Conservation (phyloP, 2,113 vertebrate genomes). For the Caranx melampygus region DNA sequence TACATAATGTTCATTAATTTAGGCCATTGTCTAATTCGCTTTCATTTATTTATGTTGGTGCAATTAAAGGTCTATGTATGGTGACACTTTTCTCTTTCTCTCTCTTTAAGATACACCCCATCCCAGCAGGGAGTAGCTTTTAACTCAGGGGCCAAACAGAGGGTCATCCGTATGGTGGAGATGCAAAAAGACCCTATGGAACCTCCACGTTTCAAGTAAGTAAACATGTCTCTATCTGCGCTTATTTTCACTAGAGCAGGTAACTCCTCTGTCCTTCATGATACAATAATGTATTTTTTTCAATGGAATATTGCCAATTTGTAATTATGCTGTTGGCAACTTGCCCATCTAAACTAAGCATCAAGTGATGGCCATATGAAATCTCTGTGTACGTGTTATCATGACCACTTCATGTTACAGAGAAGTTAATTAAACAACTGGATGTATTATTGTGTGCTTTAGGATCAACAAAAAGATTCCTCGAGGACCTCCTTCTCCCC, state of each 20-base stretch:
- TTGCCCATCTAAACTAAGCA: background rate
- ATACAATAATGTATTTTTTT: background rate
- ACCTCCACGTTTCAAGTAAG: slow-evolving; percentile 96
- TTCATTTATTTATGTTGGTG: background rate
- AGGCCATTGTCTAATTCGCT: background rate
- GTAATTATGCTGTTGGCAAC: background rate
- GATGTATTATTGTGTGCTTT: slow-evolving; percentile 40
- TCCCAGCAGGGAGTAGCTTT: slow-evolving; percentile 98
- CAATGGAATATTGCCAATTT: background rate
- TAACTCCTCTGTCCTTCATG: background rate
- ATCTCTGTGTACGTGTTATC: background rate
- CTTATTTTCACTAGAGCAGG: too few relatives aligned
- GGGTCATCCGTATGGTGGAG: slow-evolving; percentile 99
- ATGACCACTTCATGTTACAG: background rate
- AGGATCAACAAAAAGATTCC: slow-evolving; percentile 99
- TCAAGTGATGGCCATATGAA: background rate
- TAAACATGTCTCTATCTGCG: background rate
- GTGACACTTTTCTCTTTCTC: slow-evolving; percentile 6
- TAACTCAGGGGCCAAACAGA: slow-evolving; percentile 98
- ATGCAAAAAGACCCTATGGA: slow-evolving; percentile 99
- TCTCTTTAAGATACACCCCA: slow-evolving; percentile 91
- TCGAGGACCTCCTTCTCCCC: slow-evolving; percentile 95
- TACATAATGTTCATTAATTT: background rate
- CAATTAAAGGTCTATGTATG: background rate
- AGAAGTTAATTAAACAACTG: background rate